Conservation (phyloP, 2,888 invertebrate species). For the Catocala fraxini region DNA sequence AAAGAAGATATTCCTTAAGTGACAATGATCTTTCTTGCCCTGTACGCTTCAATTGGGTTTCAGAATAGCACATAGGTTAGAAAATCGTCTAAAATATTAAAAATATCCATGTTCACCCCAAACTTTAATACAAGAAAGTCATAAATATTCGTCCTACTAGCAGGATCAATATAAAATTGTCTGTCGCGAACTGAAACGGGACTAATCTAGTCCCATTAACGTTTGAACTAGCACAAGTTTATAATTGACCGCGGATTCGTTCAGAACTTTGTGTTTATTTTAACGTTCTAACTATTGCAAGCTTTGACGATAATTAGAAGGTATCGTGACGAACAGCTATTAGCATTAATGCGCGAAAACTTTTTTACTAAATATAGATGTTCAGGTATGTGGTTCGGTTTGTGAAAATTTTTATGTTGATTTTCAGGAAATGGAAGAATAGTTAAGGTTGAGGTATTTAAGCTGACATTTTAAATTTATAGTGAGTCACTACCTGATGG, state of each 20-base stretch:
- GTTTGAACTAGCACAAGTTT: constrained; percentile 39
- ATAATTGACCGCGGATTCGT: constrained; percentile 34
- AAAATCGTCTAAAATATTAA: no score
- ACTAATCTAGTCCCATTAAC: constrained; percentile 23
- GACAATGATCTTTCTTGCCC: no score
- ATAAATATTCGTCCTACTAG: neutral
- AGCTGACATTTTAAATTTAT: no score
- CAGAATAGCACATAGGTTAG: no score
- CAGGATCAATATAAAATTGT: neutral
- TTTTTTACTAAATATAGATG: constrained; percentile 18
- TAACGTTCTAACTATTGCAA: constrained; percentile 30
- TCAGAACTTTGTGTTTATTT: constrained; percentile 35
- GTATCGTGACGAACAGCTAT: constrained; percentile 34
- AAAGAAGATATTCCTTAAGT: no score
- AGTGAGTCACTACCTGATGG: no score
- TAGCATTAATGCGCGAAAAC: constrained; percentile 19
- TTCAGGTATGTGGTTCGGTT: neutral
- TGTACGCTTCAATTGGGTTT: no score
- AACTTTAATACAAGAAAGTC: neutral
- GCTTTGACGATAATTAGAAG: constrained; percentile 34
- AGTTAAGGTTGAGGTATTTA: constrained; percentile 7
- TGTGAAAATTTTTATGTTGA: neutral
- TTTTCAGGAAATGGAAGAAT: constrained; percentile 7
- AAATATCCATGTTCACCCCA: neutral
- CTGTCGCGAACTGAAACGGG: constrained; percentile 12